Base-by-base conservation (phyloP, 2,888 invertebrate genomes). In the Tricholauxania praeusta region DNA sequence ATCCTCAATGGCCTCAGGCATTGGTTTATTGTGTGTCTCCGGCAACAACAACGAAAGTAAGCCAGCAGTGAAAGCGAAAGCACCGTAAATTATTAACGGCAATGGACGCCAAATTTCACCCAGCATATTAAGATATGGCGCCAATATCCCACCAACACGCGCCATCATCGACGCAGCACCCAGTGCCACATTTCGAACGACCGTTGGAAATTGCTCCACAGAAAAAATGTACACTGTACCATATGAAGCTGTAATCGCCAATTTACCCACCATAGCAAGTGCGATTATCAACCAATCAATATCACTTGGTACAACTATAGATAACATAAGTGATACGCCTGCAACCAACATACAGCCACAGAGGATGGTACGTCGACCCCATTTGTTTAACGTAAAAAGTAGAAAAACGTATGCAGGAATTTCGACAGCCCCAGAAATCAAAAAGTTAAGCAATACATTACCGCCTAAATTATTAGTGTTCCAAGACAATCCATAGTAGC, bases 141-240 rank as follows among this genome's bases (percentile, higher is more conserved):
- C 87, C 73, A 87, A 75, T 39, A 88, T 87, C 55, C 88, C 87
- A n/a, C 97, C 97, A 75, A 96, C 88, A 80, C 97, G 90, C 0
- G 96, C 96, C 72, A 93, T 92, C 89, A 96, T 95, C 0, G 96
- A 96, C 17, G 95, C 92, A 12, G 94, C 90, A 1, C 97, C 97
- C 70, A 97, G 92, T 0, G 95, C 96, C 52, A 95, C 93, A 85
- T 96, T 97, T 62, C 97, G 90, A 49, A 93, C 91, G 14, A 92
- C 92, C 1, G 93, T 93, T 14, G 93, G 93, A 81, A 93, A 93
- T 82, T 93, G 92, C 85, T 93, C 93, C 0, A 92, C 92, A 0
- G 93, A 91, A 80, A 93, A 92, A 66, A 93, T 90, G 80, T 93
- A 93, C 51, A 93, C 90, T 0, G 93, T 91, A 32, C 93, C 93